phyloP scores from a whole-genome alignment of 2,888 invertebrate genomes.

The Clunio marinus region DNA sequence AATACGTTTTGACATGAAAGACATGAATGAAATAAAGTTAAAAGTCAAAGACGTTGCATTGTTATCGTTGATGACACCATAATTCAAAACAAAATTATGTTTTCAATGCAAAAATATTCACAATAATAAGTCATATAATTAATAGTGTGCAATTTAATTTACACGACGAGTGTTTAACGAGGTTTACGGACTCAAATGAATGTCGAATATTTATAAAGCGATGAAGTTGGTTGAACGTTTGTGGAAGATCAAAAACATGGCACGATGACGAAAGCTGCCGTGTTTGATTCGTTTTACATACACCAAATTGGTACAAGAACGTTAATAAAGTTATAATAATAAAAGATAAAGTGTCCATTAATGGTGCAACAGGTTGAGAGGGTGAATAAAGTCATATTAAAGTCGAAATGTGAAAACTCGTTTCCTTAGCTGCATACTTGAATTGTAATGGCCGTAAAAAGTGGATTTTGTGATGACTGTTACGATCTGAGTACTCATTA shows the following conservation, averaged over 20 bases:
- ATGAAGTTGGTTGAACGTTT: constrained; percentile 11
- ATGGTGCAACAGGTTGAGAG: constrained; percentile 20
- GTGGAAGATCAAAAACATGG: not conserved
- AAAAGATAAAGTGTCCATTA: not conserved
- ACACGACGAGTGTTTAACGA: constrained; percentile 17
- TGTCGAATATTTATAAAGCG: not conserved
- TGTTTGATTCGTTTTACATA: not conserved
- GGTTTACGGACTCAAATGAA: not conserved
- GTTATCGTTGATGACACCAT: too few relatives aligned
- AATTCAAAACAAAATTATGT: too few relatives aligned
- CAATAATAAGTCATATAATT: too few relatives aligned
- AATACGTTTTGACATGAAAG: too few relatives aligned
- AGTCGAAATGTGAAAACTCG: constrained; percentile 11
- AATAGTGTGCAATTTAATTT: not conserved
- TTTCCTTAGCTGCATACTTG: too few relatives aligned
- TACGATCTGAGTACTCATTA: constrained; percentile 14
- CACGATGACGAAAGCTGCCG: not conserved
- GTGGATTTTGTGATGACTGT: constrained; percentile 6
- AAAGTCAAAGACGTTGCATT: too few relatives aligned
- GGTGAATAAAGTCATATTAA: constrained; percentile 30
- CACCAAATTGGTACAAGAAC: not conserved
- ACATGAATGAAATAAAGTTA: too few relatives aligned
- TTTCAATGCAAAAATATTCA: too few relatives aligned
- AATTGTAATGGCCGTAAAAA: not conserved
- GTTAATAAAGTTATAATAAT: constrained; percentile 2